These are phyloP conservation scores for Thaumatotibia leucotreta DNA, from an alignment of 1,140 invertebrate species.

Conservation along the genomic window DNA sequence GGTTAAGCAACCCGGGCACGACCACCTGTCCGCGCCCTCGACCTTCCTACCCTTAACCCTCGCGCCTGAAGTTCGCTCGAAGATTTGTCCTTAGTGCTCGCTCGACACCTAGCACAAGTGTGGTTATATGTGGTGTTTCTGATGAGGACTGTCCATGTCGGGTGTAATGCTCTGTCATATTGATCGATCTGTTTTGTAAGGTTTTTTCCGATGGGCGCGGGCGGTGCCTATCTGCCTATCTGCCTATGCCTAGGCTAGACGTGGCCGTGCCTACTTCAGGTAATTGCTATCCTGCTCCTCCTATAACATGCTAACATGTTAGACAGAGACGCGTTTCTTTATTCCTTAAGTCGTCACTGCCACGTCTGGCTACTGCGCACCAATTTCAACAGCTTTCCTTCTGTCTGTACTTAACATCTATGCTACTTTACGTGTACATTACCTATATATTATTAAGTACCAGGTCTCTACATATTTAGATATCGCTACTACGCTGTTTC, in stretches of 20 bases:
- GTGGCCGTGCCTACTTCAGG: background rate
- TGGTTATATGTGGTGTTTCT: background rate
- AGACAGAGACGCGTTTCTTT: background rate
- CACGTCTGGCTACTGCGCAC: background rate
- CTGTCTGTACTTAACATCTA: background rate
- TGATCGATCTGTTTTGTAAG: conserved; percentile 69
- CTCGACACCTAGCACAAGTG: too few species aligned
- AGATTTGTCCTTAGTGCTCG: too few species aligned
- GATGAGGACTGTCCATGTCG: background rate
- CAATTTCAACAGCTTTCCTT: background rate
- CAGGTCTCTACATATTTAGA: background rate
- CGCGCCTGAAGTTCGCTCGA: too few species aligned
- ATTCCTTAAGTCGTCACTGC: background rate
- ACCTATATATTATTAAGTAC: background rate
- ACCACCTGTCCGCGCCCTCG: conserved; percentile 14
- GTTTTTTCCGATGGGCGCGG: conserved; percentile 54
- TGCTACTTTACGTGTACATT: background rate
- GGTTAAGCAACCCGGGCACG: conserved; percentile 59
- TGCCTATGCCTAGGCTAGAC: background rate
- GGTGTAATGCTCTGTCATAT: conserved; percentile 35
- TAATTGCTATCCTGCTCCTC: background rate
- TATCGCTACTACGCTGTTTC: too few species aligned
- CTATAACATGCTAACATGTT: background rate
- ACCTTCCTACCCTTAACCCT: conserved; percentile 13
- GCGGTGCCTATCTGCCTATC: too few species aligned